Evolutionary conservation across 1,140 invertebrate species (phyloP).

Genomic region (Apis florea): DNA sequence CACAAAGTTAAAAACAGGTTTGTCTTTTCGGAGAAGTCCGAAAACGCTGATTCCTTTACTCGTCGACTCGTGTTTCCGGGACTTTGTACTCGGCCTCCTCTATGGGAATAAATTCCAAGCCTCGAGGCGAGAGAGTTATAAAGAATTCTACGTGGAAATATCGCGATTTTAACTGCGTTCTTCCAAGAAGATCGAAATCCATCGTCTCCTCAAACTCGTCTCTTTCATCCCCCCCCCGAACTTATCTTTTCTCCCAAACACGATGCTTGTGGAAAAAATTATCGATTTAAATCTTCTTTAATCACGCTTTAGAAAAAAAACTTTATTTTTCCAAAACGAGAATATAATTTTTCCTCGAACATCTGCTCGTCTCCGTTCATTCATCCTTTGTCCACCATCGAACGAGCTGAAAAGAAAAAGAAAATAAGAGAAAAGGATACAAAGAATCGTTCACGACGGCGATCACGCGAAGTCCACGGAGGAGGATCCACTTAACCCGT

Average conservation of each 20-base stretch:
- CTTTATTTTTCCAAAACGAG: no score
- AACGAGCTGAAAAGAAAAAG: no score
- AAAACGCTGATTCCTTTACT: conserved; percentile 32
- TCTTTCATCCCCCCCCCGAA: no score
- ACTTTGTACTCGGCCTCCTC: background rate
- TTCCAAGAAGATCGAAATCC: background rate
- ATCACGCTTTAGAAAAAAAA: no score
- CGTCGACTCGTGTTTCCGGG: conserved; percentile 4
- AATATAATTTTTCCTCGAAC: no score
- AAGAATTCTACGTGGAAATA: background rate
- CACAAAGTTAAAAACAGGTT: background rate
- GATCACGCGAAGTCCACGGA: conserved; percentile 17
- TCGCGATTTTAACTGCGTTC: background rate
- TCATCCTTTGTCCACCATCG: no score
- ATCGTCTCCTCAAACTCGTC: background rate
- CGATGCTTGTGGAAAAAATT: no score
- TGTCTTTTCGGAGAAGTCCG: background rate
- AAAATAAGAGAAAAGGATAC: background rate
- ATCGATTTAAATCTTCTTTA: no score
- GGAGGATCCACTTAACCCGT: background rate
- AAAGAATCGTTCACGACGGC: no score
- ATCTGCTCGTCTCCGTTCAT: no score
- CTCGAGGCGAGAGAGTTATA: background rate
- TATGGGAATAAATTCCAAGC: background rate
- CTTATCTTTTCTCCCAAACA: no score